These are phyloP conservation scores for Heptranchias perlo DNA, from an alignment of 2,113 vertebrate species.

Conservation along the genomic window DNA sequence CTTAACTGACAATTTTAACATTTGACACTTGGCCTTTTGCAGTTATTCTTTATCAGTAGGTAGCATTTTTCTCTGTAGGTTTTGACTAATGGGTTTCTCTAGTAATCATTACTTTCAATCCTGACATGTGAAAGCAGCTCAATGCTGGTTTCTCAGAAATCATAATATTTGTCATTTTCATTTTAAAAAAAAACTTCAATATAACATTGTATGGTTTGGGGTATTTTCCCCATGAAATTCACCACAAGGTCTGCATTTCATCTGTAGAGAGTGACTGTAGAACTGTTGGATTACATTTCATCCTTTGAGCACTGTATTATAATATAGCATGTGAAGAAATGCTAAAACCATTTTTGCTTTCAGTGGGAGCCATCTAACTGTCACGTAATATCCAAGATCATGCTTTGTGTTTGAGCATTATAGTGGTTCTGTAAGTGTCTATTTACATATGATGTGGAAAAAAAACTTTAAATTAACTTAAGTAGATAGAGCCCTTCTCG, in stretches of 20 bases:
- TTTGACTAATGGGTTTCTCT: slow-evolving; percentile 21
- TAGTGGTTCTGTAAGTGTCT: neutral
- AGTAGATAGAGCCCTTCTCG: neutral
- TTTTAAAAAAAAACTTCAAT: neutral
- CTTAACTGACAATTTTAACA: slow-evolving; percentile 7
- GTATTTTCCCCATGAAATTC: neutral
- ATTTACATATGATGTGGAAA: neutral
- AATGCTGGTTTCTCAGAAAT: neutral
- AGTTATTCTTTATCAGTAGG: slow-evolving; percentile 24
- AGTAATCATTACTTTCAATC: slow-evolving; percentile 14
- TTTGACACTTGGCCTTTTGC: slow-evolving; percentile 18
- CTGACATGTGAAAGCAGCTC: slow-evolving; percentile 13
- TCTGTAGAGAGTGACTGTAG: neutral
- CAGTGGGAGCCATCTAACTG: neutral
- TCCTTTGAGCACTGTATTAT: neutral
- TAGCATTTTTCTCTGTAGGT: slow-evolving; percentile 24
- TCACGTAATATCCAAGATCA: neutral
- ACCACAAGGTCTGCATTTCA: neutral
- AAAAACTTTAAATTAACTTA: neutral
- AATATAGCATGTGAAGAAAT: neutral
- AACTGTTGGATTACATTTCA: neutral
- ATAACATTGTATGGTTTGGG: neutral
- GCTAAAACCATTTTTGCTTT: neutral
- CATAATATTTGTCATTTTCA: neutral
- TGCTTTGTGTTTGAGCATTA: neutral